These are phyloP conservation scores for Sander lucioperca DNA, from an alignment of 2,113 vertebrate genomes.

Conservation along the genomic window DNA sequence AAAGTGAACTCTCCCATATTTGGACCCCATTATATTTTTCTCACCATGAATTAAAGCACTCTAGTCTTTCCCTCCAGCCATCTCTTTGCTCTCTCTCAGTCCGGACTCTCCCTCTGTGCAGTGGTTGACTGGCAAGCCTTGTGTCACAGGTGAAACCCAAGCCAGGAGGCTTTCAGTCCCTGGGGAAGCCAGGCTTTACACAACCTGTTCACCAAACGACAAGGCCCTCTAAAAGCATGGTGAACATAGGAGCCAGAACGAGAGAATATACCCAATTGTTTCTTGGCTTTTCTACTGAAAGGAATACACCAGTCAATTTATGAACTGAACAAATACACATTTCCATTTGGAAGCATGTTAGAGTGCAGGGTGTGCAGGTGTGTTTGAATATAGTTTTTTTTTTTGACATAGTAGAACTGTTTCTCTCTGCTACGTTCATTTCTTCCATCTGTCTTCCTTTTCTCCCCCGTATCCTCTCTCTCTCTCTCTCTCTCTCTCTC, in stretches of 20 bases:
- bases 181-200: slow-evolving; percentile 44
- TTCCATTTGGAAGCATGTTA: not conserved
- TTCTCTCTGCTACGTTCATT: slow-evolving; percentile 19
- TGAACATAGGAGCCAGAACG: not conserved
- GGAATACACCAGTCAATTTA: not conserved
- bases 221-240: slow-evolving; percentile 18
- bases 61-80: not conserved
- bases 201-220: slow-evolving; percentile 47
- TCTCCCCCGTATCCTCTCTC: not conserved
- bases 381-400: slow-evolving; percentile 21
- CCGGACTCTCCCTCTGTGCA: slow-evolving; percentile 11
- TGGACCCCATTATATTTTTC: not conserved
- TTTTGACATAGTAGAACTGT: not conserved
- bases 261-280: slow-evolving; percentile 24
- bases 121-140: slow-evolving; percentile 45
- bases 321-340: slow-evolving; percentile 27
- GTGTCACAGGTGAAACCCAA: slow-evolving; percentile 75
- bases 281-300: not conserved
- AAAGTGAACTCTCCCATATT: slow-evolving; percentile 2
- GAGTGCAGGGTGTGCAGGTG: slow-evolving; percentile 11
- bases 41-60: slow-evolving; percentile 15
- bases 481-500: not conserved
- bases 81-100: slow-evolving; percentile 5
- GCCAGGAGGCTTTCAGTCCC: slow-evolving; percentile 58
- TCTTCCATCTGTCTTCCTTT: slow-evolving; percentile 35